phyloP scores from a whole-genome alignment of 2,888 invertebrate species.

The Eudasyphora cyanicolor region DNA sequence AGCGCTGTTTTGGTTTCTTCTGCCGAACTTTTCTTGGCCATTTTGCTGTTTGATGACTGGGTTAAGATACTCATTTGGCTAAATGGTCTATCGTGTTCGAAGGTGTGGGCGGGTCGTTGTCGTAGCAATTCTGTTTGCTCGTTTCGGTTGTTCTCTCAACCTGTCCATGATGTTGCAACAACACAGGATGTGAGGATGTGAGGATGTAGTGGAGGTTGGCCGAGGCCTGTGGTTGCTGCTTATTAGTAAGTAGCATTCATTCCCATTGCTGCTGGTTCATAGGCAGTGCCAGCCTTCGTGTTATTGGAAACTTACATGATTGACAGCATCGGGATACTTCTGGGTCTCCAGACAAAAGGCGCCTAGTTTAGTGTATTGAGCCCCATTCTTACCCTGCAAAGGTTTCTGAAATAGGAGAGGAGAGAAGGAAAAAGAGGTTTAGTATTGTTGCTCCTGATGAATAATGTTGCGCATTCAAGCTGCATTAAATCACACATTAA shows the following conservation, averaged over 20 bases:
- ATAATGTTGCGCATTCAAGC: background rate
- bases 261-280: background rate
- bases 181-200: background rate
- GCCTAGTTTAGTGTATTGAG: constrained; percentile 87
- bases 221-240: constrained; percentile 3
- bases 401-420: constrained; percentile 75
- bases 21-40: background rate
- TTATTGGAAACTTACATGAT: constrained; percentile 83
- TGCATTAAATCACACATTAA: background rate
- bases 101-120: background rate
- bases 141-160: background rate
- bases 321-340: constrained; percentile 94
- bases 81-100: constrained; percentile 39
- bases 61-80: constrained; percentile 40
- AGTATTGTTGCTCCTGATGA: background rate
- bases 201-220: background rate
- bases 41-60: constrained; percentile 27
- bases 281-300: constrained; percentile 15
- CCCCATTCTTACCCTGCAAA: constrained; percentile 86
- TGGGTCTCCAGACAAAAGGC: constrained; percentile 95
- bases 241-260: background rate
- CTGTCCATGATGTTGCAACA: background rate
- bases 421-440: constrained; percentile 46
- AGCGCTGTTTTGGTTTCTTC: constrained; percentile 2
- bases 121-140: background rate